Base-by-base conservation (phyloP, 1,140 invertebrate species). In the Trichomalopsis sarcophagae region DNA sequence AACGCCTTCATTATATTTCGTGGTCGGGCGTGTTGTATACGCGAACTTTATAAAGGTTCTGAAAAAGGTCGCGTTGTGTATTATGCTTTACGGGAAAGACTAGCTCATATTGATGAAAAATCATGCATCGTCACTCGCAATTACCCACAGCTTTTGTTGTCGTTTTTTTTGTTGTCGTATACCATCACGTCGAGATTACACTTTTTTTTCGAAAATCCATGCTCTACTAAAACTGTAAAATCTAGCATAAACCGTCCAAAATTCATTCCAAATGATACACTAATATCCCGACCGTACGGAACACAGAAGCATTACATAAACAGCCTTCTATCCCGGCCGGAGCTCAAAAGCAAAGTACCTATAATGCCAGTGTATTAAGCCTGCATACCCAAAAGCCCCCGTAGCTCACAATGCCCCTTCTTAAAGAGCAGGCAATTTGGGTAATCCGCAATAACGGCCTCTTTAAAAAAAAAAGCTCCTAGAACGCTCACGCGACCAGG, bases 281-380 rank as follows among this genome's bases (percentile, higher is more conserved):
- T 55, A 55, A 55, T n/a, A n/a, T 17, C 21, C 17, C 13, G 1
- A 62, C 17, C 10, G 9, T 55, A 17, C 50, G 17, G 55, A 62
- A 3, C 0, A 62, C 4, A 6, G 55, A n/a, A 62, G 21, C 55
- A n/a, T 62, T 62, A n/a, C 21, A 62, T 62, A 21, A 62, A 55
- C 17, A 55, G 50, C 50, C 50, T 17, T 55, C 9, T 21, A 55
- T 55, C 50, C 50, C 17, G 13, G 50, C 2, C 13, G 13, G 50
- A 55, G 50, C 68, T 69, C 30, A 30, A 30, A 71, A 44, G 40
- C 36, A 17, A 78, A 78, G 76, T n/a, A 55, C 47, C 21, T 80
- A 36, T 36, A 80, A 80, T 68, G 36, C 62, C 33, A 36, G 78
- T 80, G 78, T 21, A 80, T 68, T 80, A 80, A 33, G 17, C 55